Percentiles rank a stretch among this genome's conserved stretches.
Evolutionary conservation across 1,140 invertebrate genomes (phyloP).

Genomic region (Subanguina moxae): DNA sequence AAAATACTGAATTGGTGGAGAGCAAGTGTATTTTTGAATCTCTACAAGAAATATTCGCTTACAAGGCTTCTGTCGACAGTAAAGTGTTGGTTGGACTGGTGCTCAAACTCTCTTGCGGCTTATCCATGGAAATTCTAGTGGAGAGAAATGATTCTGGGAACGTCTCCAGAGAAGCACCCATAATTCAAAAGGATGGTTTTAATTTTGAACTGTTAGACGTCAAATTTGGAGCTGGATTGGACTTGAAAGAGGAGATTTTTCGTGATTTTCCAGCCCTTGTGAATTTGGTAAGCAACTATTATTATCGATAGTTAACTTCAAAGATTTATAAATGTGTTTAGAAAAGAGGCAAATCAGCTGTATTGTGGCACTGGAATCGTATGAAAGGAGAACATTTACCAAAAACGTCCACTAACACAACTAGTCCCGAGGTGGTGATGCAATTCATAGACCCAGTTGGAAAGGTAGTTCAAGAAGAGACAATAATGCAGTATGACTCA

Average conservation of each 20-base stretch:
- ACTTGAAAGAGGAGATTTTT: constrained; percentile 52
- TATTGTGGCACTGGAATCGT: not conserved
- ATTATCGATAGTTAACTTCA: not conserved
- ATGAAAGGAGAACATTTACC: not conserved
- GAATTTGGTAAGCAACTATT: constrained; percentile 22
- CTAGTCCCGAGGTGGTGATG: not conserved
- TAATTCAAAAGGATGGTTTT: constrained; percentile 18
- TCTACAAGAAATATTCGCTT: constrained; percentile 26
- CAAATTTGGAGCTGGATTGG: constrained; percentile 42
- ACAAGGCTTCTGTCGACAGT: constrained; percentile 27
- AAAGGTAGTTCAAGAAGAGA: not conserved
- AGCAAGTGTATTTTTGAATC: constrained; percentile 25
- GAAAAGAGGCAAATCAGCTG: constrained; percentile 10
- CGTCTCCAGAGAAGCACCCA: not conserved
- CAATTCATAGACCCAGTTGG: not conserved
- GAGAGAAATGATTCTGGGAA: not conserved
- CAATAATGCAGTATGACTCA: constrained; percentile 16
- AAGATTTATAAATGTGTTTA: constrained; percentile 17
- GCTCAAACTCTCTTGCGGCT: not conserved
- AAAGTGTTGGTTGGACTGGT: constrained; percentile 1
- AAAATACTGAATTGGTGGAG: not conserved
- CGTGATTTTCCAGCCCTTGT: constrained; percentile 30
- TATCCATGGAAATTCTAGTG: not conserved
- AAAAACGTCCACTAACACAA: not conserved
- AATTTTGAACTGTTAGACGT: constrained; percentile 10